Conservation (phyloP, 2,113 vertebrate species). For the Cichladusa arquata region DNA sequence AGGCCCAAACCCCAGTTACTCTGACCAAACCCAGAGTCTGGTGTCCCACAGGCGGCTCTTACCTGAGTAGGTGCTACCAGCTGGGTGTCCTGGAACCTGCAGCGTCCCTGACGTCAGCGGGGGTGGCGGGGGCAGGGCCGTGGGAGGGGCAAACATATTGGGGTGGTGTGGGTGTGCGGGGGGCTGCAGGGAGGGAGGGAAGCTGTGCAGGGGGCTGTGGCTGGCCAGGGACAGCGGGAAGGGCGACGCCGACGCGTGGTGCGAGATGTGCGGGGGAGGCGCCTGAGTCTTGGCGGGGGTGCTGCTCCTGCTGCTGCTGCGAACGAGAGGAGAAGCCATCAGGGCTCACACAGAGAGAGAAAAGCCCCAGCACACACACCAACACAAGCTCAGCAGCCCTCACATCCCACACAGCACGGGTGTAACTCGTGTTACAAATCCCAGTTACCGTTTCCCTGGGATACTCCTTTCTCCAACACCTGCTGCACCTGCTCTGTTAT, state of each 20-base stretch:
- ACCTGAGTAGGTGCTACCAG: conserved; percentile 95
- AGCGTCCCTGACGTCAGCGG: conserved; percentile 93
- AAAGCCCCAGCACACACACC: not conserved
- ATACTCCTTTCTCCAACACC: not conserved
- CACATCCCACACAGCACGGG: fast-evolving
- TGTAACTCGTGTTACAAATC: fast-evolving
- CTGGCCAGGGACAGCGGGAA: conserved; percentile 86
- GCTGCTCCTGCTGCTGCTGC: conserved; percentile 94
- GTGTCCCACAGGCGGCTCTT: not conserved
- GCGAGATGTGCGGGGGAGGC: conserved; percentile 78
- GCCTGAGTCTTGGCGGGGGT: conserved; percentile 90
- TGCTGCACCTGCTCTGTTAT: not conserved
- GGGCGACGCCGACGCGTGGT: conserved; percentile 82
- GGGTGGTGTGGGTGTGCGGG: conserved; percentile 90
- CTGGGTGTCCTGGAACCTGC: conserved; percentile 93
- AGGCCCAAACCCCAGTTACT: not conserved
- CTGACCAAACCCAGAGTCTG: fast-evolving
- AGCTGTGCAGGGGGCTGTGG: conserved; percentile 87
- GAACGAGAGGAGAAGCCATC: conserved; percentile 17
- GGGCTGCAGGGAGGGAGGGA: conserved; percentile 88
- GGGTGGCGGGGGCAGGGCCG: conserved; percentile 94
- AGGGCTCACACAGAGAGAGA: not conserved
- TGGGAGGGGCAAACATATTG: conserved; percentile 99
- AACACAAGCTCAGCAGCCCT: not conserved
- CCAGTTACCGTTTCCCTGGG: not conserved